Conservation (phyloP, 2,797 vertebrate species). For the Tragopan temminckii region DNA sequence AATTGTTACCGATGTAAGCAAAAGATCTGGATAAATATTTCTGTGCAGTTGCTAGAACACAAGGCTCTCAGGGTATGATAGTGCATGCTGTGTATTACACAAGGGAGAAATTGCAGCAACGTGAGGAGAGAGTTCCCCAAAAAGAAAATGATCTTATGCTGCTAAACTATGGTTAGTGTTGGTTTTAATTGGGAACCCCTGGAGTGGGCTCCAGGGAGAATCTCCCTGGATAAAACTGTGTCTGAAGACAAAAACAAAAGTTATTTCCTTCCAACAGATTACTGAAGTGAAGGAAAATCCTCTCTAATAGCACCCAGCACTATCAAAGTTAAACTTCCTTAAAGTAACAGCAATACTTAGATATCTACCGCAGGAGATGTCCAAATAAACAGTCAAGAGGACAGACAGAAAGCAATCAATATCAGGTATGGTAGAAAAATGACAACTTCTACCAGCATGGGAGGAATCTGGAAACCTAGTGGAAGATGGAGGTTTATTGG, state of each 20-base stretch:
- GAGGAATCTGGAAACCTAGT: background rate
- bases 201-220: background rate
- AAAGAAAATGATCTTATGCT: background rate
- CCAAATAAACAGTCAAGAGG: background rate
- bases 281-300: background rate
- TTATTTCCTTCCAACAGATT: background rate
- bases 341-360: background rate
- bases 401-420: background rate
- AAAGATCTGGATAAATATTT: background rate
- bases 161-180: background rate
- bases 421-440: background rate
- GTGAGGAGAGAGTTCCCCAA: background rate
- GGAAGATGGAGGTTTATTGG: background rate
- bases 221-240: background rate
- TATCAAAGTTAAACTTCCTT: background rate
- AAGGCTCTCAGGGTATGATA: background rate
- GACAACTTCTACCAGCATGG: background rate
- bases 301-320: background rate
- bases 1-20: background rate
- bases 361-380: background rate
- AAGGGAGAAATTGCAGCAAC: background rate
- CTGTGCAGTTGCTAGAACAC: background rate
- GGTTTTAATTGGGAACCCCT: conserved; percentile 11
- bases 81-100: background rate
- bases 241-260: background rate